phyloP scores from a whole-genome alignment of 1,140 invertebrate species.

The Hyposmocoma kahamanoa region DNA sequence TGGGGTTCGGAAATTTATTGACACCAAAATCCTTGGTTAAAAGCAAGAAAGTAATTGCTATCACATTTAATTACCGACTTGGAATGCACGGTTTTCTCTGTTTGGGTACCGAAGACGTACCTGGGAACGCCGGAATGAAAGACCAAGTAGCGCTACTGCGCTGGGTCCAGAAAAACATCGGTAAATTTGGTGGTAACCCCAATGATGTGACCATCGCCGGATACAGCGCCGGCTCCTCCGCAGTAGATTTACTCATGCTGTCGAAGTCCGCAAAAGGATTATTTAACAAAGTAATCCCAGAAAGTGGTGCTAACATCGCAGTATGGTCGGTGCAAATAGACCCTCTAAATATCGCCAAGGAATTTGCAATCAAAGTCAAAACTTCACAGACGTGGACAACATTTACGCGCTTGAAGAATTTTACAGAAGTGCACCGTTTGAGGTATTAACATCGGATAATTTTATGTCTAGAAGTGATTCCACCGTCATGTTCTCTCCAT shows the following conservation, averaged over 20 bases:
- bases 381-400: conserved; percentile 22
- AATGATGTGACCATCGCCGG: conserved; percentile 29
- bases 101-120: conserved; percentile 27
- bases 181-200: conserved; percentile 34
- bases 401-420: conserved; percentile 29
- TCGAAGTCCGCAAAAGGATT: conserved; percentile 26
- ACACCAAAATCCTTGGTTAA: conserved; percentile 16
- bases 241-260: conserved; percentile 24
- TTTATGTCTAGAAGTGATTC: conserved; percentile 18
- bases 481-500: conserved; percentile 28
- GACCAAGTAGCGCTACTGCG: conserved; percentile 34
- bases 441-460: conserved; percentile 20
- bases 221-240: conserved; percentile 24
- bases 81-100: conserved; percentile 34
- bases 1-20: conserved; percentile 15
- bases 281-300: conserved; percentile 30
- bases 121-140: conserved; percentile 44
- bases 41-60: conserved; percentile 21
- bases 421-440: conserved; percentile 27
- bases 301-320: conserved; percentile 21
- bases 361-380: conserved; percentile 22
- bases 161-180: conserved; percentile 37
- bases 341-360: conserved; percentile 28
- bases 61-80: conserved; percentile 35
- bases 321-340: conserved; percentile 24